Conservation (phyloP, 2,888 invertebrate genomes). For the Arrhopalites spinosus region DNA sequence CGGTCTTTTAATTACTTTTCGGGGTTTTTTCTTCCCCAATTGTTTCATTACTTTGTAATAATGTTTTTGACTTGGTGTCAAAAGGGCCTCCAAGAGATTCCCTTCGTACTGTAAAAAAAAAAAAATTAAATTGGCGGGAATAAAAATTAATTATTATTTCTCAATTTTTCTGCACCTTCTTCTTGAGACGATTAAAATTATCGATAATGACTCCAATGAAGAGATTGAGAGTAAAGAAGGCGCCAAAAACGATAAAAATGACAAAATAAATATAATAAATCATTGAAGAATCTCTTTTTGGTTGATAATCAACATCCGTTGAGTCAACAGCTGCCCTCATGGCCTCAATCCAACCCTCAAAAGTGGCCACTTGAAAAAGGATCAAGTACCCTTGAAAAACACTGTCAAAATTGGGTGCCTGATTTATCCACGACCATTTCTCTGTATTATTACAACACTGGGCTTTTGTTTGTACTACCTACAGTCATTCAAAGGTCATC, state of each 20-base stretch:
- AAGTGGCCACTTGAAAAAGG: conserved; percentile 77
- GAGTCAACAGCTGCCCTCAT: conserved; percentile 92
- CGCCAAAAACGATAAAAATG: conserved; percentile 93
- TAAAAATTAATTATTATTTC: not conserved
- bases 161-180: conserved; percentile 81
- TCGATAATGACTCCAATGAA: conserved; percentile 99
- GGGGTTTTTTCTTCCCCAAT: conserved; percentile 92
- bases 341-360: conserved; percentile 91
- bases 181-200: conserved; percentile 97
- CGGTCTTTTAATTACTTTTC: conserved; percentile 94
- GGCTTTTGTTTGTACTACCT: conserved; percentile 37
- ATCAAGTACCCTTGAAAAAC: conserved; percentile 91
- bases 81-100: conserved; percentile 94
- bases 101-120: conserved; percentile 80
- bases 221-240: conserved; percentile 94
- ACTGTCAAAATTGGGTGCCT: conserved; percentile 93
- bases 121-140: too few species aligned
- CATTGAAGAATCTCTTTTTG: conserved; percentile 83
- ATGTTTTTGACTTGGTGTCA: conserved; percentile 93
- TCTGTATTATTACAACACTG: conserved; percentile 60
- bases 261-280: conserved; percentile 93
- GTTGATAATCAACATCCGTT: conserved; percentile 85
- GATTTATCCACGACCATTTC: conserved; percentile 86
- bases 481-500: too few species aligned
- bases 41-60: conserved; percentile 98